phyloP scores from a whole-genome alignment of 2,888 invertebrate genomes.

The Ischnura elegans region DNA sequence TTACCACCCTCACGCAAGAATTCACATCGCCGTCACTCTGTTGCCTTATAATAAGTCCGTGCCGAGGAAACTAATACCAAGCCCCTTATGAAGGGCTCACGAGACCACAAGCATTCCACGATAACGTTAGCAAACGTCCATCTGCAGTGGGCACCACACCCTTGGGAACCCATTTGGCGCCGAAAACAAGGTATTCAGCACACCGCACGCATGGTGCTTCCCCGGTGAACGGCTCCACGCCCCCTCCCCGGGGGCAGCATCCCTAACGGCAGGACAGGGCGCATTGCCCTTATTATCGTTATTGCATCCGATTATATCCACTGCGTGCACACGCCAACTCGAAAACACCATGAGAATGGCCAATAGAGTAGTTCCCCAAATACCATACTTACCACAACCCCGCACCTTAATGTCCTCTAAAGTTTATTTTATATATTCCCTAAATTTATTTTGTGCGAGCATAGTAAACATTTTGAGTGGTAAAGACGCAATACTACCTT shows the following conservation, averaged over 20 bases:
- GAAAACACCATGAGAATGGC: slow-evolving; percentile 9
- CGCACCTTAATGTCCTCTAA: no score
- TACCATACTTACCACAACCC: not conserved
- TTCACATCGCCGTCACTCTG: not conserved
- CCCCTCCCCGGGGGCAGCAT: not conserved
- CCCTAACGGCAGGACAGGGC: not conserved
- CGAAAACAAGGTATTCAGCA: slow-evolving; percentile 18
- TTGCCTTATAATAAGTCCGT: not conserved
- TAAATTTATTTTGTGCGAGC: no score
- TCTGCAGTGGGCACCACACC: not conserved
- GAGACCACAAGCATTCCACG: not conserved
- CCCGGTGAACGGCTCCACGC: not conserved
- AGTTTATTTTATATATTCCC: no score
- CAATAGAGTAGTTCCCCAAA: not conserved
- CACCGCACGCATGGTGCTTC: not conserved
- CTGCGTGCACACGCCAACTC: not conserved
- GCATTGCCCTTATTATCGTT: slow-evolving; percentile 27
- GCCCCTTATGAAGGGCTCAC: not conserved
- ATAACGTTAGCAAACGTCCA: not conserved
- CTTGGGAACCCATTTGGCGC: not conserved
- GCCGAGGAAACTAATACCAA: not conserved
- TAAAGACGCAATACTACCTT: no score
- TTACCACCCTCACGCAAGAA: not conserved
- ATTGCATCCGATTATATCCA: not conserved
- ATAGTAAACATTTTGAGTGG: no score